phyloP scores from a whole-genome alignment of 2,113 vertebrate species.

The Cynocephalus volans region DNA sequence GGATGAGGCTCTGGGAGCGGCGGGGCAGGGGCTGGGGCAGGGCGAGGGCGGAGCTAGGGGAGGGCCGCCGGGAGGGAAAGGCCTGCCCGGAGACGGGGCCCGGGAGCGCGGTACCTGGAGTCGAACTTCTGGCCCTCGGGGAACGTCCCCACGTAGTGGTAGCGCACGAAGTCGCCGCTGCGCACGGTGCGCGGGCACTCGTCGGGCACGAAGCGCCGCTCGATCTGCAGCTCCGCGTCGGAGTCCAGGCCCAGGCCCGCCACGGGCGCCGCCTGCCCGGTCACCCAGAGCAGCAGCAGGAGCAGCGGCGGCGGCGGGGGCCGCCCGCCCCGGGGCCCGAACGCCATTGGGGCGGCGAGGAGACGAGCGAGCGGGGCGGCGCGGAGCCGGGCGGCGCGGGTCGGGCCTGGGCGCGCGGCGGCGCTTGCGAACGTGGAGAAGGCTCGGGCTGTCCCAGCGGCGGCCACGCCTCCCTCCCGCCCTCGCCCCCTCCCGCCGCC shows the following conservation, averaged over 20 bases:
- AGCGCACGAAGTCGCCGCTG: constrained; percentile 95
- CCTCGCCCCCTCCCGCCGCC: constrained; percentile 19
- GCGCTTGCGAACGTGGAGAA: constrained; percentile 87
- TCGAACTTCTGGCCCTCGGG: constrained; percentile 97
- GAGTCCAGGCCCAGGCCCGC: constrained; percentile 87
- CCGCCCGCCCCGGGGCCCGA: constrained; percentile 20
- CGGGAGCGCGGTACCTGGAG: constrained; percentile 91
- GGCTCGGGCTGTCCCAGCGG: neutral
- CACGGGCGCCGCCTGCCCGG: constrained; percentile 88
- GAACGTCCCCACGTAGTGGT: constrained; percentile 96
- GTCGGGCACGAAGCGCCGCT: constrained; percentile 94
- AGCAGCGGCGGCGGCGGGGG: constrained; percentile 72
- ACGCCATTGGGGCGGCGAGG: constrained; percentile 50
- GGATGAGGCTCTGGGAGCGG: rapidly evolving
- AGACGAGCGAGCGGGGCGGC: neutral
- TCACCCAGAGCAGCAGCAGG: constrained; percentile 86
- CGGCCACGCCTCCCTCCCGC: neutral
- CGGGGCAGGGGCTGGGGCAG: rapidly evolving
- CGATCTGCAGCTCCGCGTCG: constrained; percentile 91
- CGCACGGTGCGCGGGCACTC: constrained; percentile 93
- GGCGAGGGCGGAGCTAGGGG: constrained; percentile 20
- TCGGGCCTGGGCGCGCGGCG: neutral
- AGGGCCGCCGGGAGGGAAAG: constrained; percentile 51
- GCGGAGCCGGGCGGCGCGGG: no score
- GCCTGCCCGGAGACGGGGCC: constrained; percentile 33